Conservation (phyloP, 2,797 vertebrate species). For the Schizothorax lantsangensis region DNA sequence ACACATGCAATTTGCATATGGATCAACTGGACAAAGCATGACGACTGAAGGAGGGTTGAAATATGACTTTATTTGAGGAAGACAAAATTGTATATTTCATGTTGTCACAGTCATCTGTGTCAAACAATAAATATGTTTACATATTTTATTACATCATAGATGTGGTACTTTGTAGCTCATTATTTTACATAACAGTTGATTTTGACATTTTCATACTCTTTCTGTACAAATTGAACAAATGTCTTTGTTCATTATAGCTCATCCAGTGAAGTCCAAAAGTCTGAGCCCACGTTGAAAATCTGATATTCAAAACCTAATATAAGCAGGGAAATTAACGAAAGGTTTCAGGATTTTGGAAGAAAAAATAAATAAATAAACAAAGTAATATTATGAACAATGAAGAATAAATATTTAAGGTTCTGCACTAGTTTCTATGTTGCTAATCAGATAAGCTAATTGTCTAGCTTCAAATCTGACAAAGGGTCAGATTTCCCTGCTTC, state of each 20-base stretch:
- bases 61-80: conserved; percentile 58
- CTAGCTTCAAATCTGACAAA: background rate
- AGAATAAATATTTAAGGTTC: background rate
- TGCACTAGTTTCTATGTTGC: background rate
- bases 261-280: conserved; percentile 37
- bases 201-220: conserved; percentile 64
- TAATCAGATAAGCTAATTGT: background rate
- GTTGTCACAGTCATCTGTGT: conserved; percentile 79
- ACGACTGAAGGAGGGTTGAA: conserved; percentile 61
- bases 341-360: background rate
- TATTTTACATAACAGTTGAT: conserved; percentile 74
- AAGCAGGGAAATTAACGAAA: background rate
- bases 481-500: background rate
- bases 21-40: conserved; percentile 60
- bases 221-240: conserved; percentile 68
- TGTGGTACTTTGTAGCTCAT: conserved; percentile 78
- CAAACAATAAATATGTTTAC: conserved; percentile 82
- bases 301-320: conserved; percentile 50
- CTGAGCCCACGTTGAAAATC: conserved; percentile 10
- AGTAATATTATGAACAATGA: background rate
- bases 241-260: conserved; percentile 68
- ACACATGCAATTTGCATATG: conserved; percentile 16
- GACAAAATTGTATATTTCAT: conserved; percentile 69
- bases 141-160: conserved; percentile 79
- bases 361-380: background rate